Conservation (phyloP, 2,113 vertebrate species). For the Microtus richardsoni region DNA sequence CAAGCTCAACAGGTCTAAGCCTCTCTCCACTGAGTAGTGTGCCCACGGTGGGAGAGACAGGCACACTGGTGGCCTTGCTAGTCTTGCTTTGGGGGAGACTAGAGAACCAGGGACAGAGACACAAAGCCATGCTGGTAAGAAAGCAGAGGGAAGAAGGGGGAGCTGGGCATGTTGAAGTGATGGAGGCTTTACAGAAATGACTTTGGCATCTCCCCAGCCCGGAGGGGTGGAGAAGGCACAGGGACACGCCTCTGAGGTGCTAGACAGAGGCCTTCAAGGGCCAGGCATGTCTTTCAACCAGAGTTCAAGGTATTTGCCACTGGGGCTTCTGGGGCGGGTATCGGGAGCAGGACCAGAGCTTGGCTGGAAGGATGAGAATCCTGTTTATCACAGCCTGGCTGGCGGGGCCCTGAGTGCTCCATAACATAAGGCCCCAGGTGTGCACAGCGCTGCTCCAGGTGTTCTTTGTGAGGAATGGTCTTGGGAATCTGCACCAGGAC, state of each 20-base stretch:
- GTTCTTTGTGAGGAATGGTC: neutral
- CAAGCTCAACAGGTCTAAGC: accelerated
- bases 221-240: neutral
- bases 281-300: neutral
- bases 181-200: neutral
- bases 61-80: neutral
- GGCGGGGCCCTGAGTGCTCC: neutral
- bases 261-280: neutral
- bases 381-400: neutral
- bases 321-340: neutral
- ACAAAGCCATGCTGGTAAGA: neutral
- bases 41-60: neutral
- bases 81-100: neutral
- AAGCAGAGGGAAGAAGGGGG: neutral
- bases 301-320: neutral
- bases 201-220: neutral
- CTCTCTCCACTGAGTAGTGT: neutral
- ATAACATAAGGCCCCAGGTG: neutral
- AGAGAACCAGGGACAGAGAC: neutral
- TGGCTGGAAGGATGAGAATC: neutral
- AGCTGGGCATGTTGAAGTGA: neutral
- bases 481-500: neutral
- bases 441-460: neutral
- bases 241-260: no score
- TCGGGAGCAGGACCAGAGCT: accelerated